Base-by-base conservation (phyloP, 35 echinoderm and acorn worm genomes). In the Diadema setosum region DNA sequence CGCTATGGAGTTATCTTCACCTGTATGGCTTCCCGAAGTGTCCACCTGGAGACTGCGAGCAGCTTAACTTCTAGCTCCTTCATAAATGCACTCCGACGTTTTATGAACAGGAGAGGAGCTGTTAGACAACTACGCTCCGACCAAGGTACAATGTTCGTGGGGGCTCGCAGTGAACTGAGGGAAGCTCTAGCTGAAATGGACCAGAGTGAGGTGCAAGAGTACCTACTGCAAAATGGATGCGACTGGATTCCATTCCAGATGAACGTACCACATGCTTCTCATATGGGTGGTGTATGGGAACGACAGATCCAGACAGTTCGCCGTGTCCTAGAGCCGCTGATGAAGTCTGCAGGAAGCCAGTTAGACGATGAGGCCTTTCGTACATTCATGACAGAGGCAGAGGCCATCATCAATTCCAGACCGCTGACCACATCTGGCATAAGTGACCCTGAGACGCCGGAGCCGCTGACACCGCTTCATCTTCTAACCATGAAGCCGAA, bases 1-100 rank as follows among this genome's bases (percentile, higher is more conserved):
- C 36, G 93, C 4, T 95, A 91, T 82, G 93, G 93, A 24, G 83
- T 86, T 3, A 42, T 95, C 1, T 91, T 92, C 55, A 91, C 89
- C 3, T 95, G 93, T 27, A 84, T 88, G 94, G 48, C 93, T 3
- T 92, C 85, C 4, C 35, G 85, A 26, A 85, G 56, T 80, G 82
- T 96, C 15, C 94, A 96, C 85, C 44, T 96, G n/a, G 90, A 96
- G 42, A 73, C 90, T 21, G 82, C 88, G 3, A 32, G 82, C 50
- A 61, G 60, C 60, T 41, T 95, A 15, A 25, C 33, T 6, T 42
- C 70, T 2, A 65, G 70, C 48, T 85, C 82, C 1, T 95, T 95
- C 64, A 75, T 95, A 2, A 95, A 95, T 35, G 89, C 83, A 5
- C 65, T 88, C 29, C 80, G 93, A 32, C 23, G 93, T 70, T 95